Evolutionary conservation across 2,113 vertebrate genomes (phyloP).

Genomic region (Scopus umbretta): DNA sequence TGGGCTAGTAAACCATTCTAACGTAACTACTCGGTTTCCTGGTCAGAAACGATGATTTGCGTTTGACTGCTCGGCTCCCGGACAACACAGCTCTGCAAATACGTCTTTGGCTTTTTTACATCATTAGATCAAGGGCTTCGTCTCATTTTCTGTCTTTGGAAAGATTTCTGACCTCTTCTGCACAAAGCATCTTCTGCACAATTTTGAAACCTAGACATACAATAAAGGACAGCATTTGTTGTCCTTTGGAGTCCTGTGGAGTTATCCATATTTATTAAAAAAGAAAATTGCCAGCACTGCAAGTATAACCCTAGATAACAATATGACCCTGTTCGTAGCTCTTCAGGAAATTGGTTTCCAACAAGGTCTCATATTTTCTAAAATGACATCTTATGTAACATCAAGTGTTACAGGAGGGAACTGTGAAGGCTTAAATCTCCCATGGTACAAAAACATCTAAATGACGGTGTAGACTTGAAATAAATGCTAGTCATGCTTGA

Average conservation of each 20-base stretch:
- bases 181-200: not conserved
- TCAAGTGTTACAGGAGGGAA: not conserved
- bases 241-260: not conserved
- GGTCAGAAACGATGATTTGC: not conserved
- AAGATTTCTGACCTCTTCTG: not conserved
- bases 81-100: not conserved
- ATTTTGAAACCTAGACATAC: not conserved
- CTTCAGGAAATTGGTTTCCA: conserved; percentile 63
- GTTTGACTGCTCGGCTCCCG: not conserved
- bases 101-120: not conserved
- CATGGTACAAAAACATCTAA: not conserved
- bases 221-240: not conserved
- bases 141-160: not conserved
- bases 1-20: not conserved
- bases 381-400: conserved; percentile 43
- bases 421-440: conserved; percentile 1
- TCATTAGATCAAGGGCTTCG: not conserved
- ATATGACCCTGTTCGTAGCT: not conserved
- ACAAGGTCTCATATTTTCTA: conserved; percentile 22
- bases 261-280: conserved; percentile 35
- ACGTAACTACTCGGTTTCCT: rapidly evolving
- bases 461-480: not conserved
- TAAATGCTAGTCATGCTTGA: not conserved
- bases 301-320: conserved; percentile 3
- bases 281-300: conserved; percentile 18